Evolutionary conservation across 2,888 invertebrate genomes (phyloP).

Genomic region (Sinhomidia bicolor): DNA sequence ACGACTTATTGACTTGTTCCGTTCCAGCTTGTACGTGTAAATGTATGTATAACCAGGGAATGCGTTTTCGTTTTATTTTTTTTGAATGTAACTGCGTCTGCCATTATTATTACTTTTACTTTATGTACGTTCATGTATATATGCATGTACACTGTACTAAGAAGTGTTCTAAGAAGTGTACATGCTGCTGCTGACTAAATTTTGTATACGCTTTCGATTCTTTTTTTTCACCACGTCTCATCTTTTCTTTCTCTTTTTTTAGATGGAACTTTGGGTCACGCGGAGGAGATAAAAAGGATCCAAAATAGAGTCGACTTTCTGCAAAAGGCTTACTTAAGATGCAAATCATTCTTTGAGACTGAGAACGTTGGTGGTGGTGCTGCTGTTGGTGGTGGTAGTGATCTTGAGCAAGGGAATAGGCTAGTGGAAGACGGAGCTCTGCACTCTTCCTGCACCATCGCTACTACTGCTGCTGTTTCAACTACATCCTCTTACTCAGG

Average conservation of each 20-base stretch:
- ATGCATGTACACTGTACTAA: neutral
- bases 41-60: neutral
- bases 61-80: neutral
- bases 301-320: conserved; percentile 75
- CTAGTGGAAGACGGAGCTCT: conserved; percentile 37
- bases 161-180: neutral
- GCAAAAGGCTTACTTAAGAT: conserved; percentile 77
- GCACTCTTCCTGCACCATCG: neutral
- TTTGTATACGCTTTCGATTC: neutral
- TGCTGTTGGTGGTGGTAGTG: no score
- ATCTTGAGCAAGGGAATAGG: conserved; percentile 59
- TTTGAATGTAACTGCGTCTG: neutral
- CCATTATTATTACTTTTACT: neutral
- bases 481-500: conserved; percentile 62
- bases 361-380: conserved; percentile 58
- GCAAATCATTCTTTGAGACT: conserved; percentile 77
- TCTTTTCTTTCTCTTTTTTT: conserved; percentile 45
- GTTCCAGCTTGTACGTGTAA: neutral
- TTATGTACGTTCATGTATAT: no score
- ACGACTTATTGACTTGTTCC: conserved; percentile 5
- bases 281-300: conserved; percentile 78
- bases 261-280: conserved; percentile 77
- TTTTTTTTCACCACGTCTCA: neutral
- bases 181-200: neutral
- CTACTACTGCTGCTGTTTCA: neutral